These are phyloP conservation scores for Cataglyphis hispanica DNA, from an alignment of 1,140 invertebrate genomes.

Conservation along the genomic window DNA sequence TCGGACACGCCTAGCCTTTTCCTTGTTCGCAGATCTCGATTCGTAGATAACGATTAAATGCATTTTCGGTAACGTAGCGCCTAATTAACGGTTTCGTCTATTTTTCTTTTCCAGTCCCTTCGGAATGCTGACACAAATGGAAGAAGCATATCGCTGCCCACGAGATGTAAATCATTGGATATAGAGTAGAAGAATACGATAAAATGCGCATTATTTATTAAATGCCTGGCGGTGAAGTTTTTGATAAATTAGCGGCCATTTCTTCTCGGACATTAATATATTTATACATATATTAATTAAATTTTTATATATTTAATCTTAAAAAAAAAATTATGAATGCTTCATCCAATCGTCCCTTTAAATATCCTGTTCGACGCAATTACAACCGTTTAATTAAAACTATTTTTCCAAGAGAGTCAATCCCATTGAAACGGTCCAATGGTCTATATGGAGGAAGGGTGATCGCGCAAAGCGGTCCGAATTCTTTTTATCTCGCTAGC, in stretches of 20 bases:
- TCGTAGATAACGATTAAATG: conserved; percentile 66
- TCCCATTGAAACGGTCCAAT: background rate
- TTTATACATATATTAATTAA: background rate
- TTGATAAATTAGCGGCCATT: background rate
- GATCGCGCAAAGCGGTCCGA: conserved; percentile 27
- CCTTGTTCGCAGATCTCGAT: conserved; percentile 61
- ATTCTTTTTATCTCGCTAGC: conserved; percentile 46
- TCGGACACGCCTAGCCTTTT: conserved; percentile 64
- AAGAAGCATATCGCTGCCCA: background rate
- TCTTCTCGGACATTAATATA: background rate
- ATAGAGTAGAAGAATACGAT: background rate
- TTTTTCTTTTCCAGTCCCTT: conserved; percentile 61
- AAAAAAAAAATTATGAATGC: too few relatives aligned
- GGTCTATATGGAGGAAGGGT: background rate
- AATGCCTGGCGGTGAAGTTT: background rate
- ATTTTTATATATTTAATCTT: background rate
- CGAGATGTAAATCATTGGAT: background rate
- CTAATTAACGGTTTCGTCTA: conserved; percentile 71
- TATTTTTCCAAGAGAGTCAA: conserved; percentile 9
- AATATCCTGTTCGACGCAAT: background rate
- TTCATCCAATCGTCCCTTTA: background rate
- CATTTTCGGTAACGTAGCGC: conserved; percentile 61
- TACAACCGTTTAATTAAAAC: conserved; percentile 36
- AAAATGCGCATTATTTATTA: background rate
- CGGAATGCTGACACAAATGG: background rate